These are phyloP conservation scores for Drosophila atripex DNA, from an alignment of 2,888 invertebrate genomes.

Conservation along the genomic window DNA sequence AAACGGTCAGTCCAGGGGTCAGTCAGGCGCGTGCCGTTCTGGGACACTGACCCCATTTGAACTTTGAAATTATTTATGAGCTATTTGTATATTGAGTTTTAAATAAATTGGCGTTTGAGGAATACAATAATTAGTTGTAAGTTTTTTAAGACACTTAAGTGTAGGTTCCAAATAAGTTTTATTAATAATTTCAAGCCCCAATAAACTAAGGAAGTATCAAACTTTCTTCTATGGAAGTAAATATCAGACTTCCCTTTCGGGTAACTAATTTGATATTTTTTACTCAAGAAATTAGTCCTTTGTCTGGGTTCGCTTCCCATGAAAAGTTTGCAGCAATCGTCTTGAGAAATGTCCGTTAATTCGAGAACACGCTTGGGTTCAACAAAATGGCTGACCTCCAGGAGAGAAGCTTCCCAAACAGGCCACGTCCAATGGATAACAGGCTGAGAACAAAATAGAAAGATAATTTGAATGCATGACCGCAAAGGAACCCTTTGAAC, in stretches of 20 bases:
- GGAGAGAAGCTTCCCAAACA: constrained; percentile 32
- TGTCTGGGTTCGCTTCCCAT: constrained; percentile 5
- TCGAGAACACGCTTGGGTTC: constrained; percentile 62
- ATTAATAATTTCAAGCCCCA: no score
- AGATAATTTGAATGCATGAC: constrained; percentile 76
- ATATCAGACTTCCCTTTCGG: neutral
- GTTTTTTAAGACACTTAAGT: no score
- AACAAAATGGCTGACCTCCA: constrained; percentile 75
- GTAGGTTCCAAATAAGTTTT: no score
- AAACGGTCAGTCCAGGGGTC: constrained; percentile 51
- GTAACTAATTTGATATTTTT: neutral
- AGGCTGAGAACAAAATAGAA: constrained; percentile 47
- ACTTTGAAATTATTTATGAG: constrained; percentile 4
- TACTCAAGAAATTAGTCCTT: neutral
- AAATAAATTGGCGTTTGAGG: neutral
- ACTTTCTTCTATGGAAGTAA: neutral
- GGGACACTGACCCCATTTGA: constrained; percentile 2
- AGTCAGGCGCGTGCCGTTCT: constrained; percentile 43
- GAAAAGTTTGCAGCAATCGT: constrained; percentile 19
- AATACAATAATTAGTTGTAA: neutral
- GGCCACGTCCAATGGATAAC: constrained; percentile 25
- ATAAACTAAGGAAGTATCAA: neutral
- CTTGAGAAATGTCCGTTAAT: constrained; percentile 78
- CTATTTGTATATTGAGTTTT: neutral
- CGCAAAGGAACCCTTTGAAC: constrained; percentile 70